These are phyloP conservation scores for Eupithecia pulchellata DNA, from an alignment of 2,888 invertebrate genomes.

Conservation along the genomic window DNA sequence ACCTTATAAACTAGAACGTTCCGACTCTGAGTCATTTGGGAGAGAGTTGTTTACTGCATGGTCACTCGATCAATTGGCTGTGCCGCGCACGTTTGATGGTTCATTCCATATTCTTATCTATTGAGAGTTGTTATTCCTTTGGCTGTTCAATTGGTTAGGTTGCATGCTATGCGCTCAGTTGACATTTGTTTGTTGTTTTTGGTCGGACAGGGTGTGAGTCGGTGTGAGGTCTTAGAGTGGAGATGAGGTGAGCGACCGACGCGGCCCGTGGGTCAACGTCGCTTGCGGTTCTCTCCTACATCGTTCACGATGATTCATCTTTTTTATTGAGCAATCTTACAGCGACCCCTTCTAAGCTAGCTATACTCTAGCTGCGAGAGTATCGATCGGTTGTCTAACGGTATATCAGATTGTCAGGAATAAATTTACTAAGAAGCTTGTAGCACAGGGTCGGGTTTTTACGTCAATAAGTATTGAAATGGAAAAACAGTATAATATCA, in stretches of 20 bases:
- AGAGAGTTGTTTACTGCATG: constrained; percentile 44
- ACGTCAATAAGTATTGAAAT: constrained; percentile 15
- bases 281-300: constrained; percentile 50
- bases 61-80: constrained; percentile 39
- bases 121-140: constrained; percentile 22
- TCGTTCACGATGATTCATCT: constrained; percentile 49
- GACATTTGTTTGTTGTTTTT: constrained; percentile 22
- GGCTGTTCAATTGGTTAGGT: constrained; percentile 17
- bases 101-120: constrained; percentile 37
- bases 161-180: neutral
- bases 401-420: constrained; percentile 6
- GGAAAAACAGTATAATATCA: constrained; percentile 13
- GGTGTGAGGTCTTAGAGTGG: constrained; percentile 29
- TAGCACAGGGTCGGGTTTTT: neutral
- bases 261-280: constrained; percentile 70
- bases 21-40: constrained; percentile 38
- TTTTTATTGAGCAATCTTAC: constrained; percentile 60
- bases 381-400: constrained; percentile 9
- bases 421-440: constrained; percentile 14
- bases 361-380: constrained; percentile 1
- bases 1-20: constrained; percentile 28
- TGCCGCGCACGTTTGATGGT: constrained; percentile 38
- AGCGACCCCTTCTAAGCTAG: constrained; percentile 41
- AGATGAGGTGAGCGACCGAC: constrained; percentile 74
- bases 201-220: constrained; percentile 10